Base-by-base conservation (phyloP, 2,888 invertebrate species). In the Drosophila pseudotakahashii region DNA sequence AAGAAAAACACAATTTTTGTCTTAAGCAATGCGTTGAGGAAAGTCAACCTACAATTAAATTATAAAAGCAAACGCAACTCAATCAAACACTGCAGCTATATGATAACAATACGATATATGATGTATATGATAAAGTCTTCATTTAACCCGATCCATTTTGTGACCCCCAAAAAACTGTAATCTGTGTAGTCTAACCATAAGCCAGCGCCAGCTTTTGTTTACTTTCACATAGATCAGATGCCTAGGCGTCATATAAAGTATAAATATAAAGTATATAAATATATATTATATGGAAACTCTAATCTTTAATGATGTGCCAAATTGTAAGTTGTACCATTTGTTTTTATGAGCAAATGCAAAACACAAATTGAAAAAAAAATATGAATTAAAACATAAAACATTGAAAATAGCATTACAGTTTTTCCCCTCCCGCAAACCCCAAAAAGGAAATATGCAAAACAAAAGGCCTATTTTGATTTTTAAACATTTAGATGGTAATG, bases 241-340 rank as follows among this genome's bases (percentile, higher is more conserved):
- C 80, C 63, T 73, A 77, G 72, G 79, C 84, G 75, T 80, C 77
- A 75, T 64, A 75, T 77, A 75, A 75, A 85, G 45, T 81, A 88
- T 79, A 85, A 82, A 81, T 84, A 79, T 67, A 75, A 81, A 84
- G 50, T 72, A 63, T 63, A 73, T 47, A 55, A 87, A 74, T 75
- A 82, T 61, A 66, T 62, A 77, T 64, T 73, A 64, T 64, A 52
- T 75, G 75, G 41, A 68, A 89, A 89, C 81, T 82, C 81, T 82
- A 86, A 88, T 82, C 88, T 88, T 83, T 80, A 82, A 88, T 80
- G 86, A 90, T 91, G 91, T 91, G 91, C 91, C 91, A 91, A 91
- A 91, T 91, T 91, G 91, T 91, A 91, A 89, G 90, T 90, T 90
- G 89, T 88, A 82, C 78, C 90, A 89, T 87, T 90, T 78, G 85